Percentiles rank a stretch among this genome's conserved stretches.
phyloP scores from a whole-genome alignment of 2,888 invertebrate genomes.

The Limnephilus lunatus region DNA sequence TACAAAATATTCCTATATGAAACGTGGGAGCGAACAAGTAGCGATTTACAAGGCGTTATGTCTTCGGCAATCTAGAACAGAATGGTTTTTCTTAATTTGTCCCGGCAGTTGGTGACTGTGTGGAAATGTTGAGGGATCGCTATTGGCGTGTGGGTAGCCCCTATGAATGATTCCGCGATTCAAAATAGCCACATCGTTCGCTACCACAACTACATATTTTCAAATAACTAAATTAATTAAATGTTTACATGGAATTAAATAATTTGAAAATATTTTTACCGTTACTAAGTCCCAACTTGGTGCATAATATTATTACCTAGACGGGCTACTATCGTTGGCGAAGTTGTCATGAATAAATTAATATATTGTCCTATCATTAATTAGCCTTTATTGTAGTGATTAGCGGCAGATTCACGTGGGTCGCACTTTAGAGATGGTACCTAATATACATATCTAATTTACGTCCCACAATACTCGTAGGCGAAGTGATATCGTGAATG shows the following conservation, averaged over 20 bases:
- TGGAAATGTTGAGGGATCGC: no score
- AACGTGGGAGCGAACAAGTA: no score
- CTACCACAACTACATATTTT: no score
- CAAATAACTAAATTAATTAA: not conserved
- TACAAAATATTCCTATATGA: no score
- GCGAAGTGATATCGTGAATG: not conserved
- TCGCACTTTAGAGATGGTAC: not conserved
- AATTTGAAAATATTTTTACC: not conserved
- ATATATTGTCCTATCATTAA: slow-evolving; percentile 2
- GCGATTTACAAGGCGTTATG: no score
- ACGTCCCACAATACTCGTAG: not conserved
- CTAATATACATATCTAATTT: not conserved
- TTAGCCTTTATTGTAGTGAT: not conserved
- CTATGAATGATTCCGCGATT: no score
- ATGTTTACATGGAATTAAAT: not conserved
- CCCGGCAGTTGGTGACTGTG: no score
- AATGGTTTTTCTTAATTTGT: no score
- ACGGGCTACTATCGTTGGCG: not conserved
- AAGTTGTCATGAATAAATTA: not conserved
- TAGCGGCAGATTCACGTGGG: not conserved
- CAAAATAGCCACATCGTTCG: no score
- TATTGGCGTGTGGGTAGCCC: no score
- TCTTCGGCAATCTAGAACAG: no score
- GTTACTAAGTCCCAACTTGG: not conserved
- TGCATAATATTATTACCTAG: not conserved